phyloP scores from a whole-genome alignment of 2,888 invertebrate genomes.

The Dromius quadrimaculatus region DNA sequence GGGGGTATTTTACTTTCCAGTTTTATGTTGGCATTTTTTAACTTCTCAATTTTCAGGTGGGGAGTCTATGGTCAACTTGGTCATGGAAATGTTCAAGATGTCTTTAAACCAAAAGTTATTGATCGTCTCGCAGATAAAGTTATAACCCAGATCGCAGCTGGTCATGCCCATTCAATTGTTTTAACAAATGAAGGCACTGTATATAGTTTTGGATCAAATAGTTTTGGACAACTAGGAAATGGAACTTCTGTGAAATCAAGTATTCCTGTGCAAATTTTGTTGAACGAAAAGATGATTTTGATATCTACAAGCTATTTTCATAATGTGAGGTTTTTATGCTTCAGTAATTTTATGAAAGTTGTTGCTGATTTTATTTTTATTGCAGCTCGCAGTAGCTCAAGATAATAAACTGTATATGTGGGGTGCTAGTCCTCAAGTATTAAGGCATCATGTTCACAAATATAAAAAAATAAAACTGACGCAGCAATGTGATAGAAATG shows the following conservation, averaged over 20 bases:
- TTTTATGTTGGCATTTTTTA: background rate
- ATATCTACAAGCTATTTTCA: conserved; percentile 81
- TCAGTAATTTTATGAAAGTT: background rate
- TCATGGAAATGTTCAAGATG: conserved; percentile 83
- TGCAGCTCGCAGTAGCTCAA: conserved; percentile 73
- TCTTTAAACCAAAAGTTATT: conserved; percentile 70
- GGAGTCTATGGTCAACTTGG: conserved; percentile 95
- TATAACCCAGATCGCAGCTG: conserved; percentile 72
- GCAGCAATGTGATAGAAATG: conserved; percentile 66
- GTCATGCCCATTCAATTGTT: conserved; percentile 79
- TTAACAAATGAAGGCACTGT: conserved; percentile 78
- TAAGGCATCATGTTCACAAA: conserved; percentile 76
- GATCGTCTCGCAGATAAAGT: conserved; percentile 67
- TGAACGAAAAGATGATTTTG: conserved; percentile 69
- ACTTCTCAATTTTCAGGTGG: conserved; percentile 71
- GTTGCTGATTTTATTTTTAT: background rate
- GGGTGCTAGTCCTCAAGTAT: conserved; percentile 83
- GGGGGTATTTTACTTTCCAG: conserved; percentile 75
- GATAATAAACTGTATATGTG: conserved; percentile 78
- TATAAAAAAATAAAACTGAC: conserved; percentile 71
- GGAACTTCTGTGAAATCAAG: conserved; percentile 73
- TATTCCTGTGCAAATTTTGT: conserved; percentile 70
- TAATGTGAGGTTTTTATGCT: conserved; percentile 72
- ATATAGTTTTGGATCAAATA: conserved; percentile 78
- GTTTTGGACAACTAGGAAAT: conserved; percentile 83